Evolutionary conservation across 2,888 invertebrate genomes (phyloP), one percentile per base, ranked within the genome.

Genomic region (Gymnosoma rotundatum): DNA sequence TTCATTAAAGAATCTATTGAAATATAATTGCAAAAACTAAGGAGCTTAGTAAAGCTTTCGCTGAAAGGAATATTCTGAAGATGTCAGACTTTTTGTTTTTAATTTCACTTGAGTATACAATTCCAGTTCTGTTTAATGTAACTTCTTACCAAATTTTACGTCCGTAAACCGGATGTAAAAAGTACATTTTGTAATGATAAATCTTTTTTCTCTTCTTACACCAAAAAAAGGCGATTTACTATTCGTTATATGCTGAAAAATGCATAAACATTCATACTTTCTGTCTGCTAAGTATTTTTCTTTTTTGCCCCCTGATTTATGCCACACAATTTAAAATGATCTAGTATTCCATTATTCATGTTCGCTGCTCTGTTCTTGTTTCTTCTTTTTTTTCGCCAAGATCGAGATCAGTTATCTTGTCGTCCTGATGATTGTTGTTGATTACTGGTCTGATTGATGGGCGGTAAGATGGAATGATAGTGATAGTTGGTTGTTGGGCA

Each of bases 391-490:
- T 25, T 38, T 54, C 14, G 52, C 20, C 48, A 54, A 72, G 32
- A 79, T 73, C 64, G 73, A 79, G 58, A 79, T 73, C 79, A 67
- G 73, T 79, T 79, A 73, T 56, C 64, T 64, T 54, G 64, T 18
- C 58, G 58, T 73, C 66, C 73, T 45, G 50, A 50, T 60, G 73
- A 64, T 72, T 25, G 79, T 63, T 48, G 58, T 60, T n/a, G 58
- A 50, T 74, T 67, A 38, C 54, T 54, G 42, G n/a, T 25, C 80
- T 80, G 74, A 74, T 54, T 32, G 74, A 80, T 80, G 80, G 80
- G 74, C 67, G 80, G 73, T 61, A 45, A 61, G 74, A 80, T 80
- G 73, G 67, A 32, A 58, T 73, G 66, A 79, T 79, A 73, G 66
- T 66, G 20, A 74, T 74, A 25, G 36, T 45, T 66, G n/a, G 25